Base-by-base conservation (phyloP, 1,140 invertebrate species). In the Drosophila biarmipes region DNA sequence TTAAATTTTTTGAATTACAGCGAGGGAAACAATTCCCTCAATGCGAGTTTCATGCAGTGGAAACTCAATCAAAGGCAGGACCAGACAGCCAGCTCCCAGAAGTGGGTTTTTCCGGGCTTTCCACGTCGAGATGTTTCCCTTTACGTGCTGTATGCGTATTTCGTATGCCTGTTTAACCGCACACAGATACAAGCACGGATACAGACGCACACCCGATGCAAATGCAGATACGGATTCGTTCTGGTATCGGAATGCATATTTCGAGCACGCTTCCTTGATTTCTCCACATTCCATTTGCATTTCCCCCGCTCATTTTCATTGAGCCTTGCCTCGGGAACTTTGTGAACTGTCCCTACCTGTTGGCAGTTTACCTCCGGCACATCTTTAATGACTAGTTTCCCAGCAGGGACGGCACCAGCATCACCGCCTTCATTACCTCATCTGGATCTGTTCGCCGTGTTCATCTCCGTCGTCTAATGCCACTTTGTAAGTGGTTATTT, bases 401-500 rank as follows among this genome's bases (percentile, higher is more conserved):
- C 66, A 11, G 17, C 40, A 43, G 40, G 21, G 10, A 19, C 15
- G 12, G 77, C 48, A 62, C 55, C 57, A 77, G 46, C 62, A 55
- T 62, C 52, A 66, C 24, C 43, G 45, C 51, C 69, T 63, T 62
- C 66, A 84, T 82, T 78, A 71, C 61, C 61, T 58, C 15, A n/a
- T n/a, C 43, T 40, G 64, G 63, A 67, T 69, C 63, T 51, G 21
- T 58, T 54, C 57, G 57, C 29, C 37, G 71, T 54, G 57, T 55
- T 54, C 61, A 34, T 56, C 63, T 57, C 56, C 59, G 40, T 27
- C 45, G 17, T 59, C 42, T 69, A 71, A 71, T 69, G 71, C 55
- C 82, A 69, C 72, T 87, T 86, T 87, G 82, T 87, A 89, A 87
- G 82, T 79, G 82, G 82, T 87, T 87, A 89, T 87, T 87, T 87